A percentile compares a stretch with the other conserved stretches of the same genome.
Conservation (phyloP, 92 coral and sea anemone genomes). For the Phenganax subtilis region DNA sequence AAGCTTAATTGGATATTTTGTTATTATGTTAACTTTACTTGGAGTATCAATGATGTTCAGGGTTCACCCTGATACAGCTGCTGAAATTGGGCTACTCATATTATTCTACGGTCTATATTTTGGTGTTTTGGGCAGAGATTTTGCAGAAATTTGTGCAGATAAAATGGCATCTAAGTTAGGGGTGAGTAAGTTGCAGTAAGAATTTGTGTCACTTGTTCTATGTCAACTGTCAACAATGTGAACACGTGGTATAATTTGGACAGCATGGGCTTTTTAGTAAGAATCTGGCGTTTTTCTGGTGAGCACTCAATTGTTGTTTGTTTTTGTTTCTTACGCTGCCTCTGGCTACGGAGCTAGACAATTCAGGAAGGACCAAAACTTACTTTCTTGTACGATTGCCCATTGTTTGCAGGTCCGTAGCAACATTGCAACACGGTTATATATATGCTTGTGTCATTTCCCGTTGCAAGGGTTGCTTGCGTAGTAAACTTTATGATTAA, state of each 20-base stretch:
- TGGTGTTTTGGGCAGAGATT: constrained; percentile 98
- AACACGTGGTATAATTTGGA: neutral
- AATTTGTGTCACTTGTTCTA: neutral
- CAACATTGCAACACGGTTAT: no score
- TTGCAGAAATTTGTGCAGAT: constrained; percentile 99
- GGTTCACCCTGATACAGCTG: constrained; percentile 79
- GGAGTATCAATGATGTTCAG: constrained; percentile 83
- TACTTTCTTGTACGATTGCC: no score
- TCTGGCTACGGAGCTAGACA: no score
- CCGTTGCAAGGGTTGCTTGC: no score
- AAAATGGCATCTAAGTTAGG: constrained; percentile 99
- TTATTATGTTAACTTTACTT: constrained; percentile 74
- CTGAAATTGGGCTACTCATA: constrained; percentile 84
- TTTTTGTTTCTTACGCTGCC: no score
- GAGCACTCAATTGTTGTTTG: no score
- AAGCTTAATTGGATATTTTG: constrained; percentile 83
- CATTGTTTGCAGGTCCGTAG: no score
- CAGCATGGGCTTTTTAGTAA: no score
- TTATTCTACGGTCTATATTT: constrained; percentile 92
- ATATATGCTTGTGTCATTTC: no score
- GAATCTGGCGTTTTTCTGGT: no score
- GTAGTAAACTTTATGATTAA: no score
- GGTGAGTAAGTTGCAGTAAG: constrained; percentile 52
- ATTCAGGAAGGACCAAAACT: no score
- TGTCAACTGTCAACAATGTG: neutral